phyloP scores from a whole-genome alignment of 2,113 vertebrate species.

The Notiomystis cincta region DNA sequence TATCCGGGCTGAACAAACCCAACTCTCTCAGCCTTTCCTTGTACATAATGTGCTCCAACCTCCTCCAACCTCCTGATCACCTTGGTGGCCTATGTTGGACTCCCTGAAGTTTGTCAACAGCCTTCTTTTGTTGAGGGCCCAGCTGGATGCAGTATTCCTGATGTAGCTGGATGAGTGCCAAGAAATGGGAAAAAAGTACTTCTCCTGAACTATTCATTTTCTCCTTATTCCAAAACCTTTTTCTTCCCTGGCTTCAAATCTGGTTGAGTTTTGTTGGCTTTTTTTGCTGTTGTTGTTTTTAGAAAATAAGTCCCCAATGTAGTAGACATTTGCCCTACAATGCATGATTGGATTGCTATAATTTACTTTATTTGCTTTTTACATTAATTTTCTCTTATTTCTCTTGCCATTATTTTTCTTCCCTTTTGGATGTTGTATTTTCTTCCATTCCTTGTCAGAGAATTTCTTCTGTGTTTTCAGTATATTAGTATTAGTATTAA shows the following conservation, averaged over 20 bases:
- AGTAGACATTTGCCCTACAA: background rate
- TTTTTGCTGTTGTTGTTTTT: too few species aligned
- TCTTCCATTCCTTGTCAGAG: background rate
- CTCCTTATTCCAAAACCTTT: background rate
- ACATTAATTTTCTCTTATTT: background rate
- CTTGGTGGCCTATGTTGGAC: background rate
- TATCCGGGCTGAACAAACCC: background rate
- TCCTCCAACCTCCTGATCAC: background rate
- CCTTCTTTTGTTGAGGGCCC: background rate
- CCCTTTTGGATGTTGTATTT: background rate
- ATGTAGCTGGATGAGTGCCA: rapidly evolving
- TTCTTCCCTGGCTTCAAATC: background rate
- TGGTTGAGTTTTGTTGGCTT: background rate
- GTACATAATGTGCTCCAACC: background rate
- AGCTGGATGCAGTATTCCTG: background rate
- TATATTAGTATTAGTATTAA: background rate
- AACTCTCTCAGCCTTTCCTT: background rate
- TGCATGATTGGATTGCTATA: background rate
- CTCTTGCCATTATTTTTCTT: background rate
- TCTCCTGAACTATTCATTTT: background rate
- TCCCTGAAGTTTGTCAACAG: conserved; percentile 30
- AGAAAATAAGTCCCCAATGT: background rate
- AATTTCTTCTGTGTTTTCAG: background rate
- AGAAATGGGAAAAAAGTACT: background rate
- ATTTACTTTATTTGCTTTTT: background rate